Conservation (phyloP, 2,797 vertebrate species). For the Tinamus major region DNA sequence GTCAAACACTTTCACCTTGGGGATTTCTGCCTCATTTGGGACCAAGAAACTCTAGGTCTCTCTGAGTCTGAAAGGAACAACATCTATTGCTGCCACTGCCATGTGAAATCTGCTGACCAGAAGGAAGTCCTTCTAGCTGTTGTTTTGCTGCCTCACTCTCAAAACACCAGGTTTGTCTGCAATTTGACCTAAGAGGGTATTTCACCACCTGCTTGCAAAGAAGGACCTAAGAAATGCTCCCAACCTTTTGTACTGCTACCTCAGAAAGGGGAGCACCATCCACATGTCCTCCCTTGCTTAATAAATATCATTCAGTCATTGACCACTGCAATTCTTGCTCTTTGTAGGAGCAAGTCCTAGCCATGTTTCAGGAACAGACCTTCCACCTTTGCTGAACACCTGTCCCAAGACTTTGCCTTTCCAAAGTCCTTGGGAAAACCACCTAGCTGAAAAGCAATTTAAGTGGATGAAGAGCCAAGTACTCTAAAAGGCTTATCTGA, state of each 20-base stretch:
- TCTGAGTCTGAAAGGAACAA: slow-evolving; percentile 23
- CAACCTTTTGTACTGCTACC: background rate
- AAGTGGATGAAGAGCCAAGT: slow-evolving; percentile 25
- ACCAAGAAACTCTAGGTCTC: background rate
- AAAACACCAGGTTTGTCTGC: slow-evolving; percentile 8
- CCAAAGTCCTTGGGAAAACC: slow-evolving; percentile 6
- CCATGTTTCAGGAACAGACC: background rate
- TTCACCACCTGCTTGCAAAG: slow-evolving; percentile 29
- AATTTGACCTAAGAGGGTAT: slow-evolving; percentile 21
- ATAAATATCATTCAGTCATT: background rate
- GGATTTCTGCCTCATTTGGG: background rate
- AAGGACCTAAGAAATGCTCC: background rate
- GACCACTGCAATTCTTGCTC: background rate
- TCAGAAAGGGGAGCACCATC: background rate
- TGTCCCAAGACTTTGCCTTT: slow-evolving; percentile 2
- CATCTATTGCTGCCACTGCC: slow-evolving; percentile 5
- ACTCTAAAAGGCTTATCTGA: slow-evolving; percentile 64
- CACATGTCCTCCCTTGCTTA: background rate
- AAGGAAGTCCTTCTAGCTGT: slow-evolving; percentile 7
- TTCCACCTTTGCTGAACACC: background rate
- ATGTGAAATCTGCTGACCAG: slow-evolving; percentile 17
- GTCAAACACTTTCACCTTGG: background rate
- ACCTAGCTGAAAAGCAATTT: slow-evolving; percentile 49
- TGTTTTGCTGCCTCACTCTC: background rate
- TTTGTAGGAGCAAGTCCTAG: background rate